A percentile compares a stretch with the other conserved stretches of the same genome.
Conservation (phyloP, 1,140 invertebrate species). For the Rhizoglyphus robini region DNA sequence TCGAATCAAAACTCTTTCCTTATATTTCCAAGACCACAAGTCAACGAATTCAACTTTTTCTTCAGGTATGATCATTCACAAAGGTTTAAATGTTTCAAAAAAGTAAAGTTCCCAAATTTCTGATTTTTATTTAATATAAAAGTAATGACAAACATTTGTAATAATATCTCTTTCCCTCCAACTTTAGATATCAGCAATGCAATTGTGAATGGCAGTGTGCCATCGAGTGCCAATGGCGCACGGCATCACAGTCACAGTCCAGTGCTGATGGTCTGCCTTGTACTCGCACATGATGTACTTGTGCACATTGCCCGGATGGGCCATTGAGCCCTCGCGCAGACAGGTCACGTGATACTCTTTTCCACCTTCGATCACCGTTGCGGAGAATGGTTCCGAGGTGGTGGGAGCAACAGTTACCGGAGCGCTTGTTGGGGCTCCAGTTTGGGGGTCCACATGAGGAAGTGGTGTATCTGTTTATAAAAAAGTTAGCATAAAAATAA, state of each 20-base stretch:
- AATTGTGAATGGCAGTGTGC: not conserved
- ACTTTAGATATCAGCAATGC: not conserved
- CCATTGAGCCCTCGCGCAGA: not conserved
- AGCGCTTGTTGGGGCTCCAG: not conserved
- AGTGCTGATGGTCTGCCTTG: not conserved
- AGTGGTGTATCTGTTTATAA: not conserved
- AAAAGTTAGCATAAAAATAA: not conserved
- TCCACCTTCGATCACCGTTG: not conserved
- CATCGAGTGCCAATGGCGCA: not conserved
- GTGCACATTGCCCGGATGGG: constrained; percentile 5
- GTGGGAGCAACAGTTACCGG: not conserved
- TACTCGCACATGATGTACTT: not conserved
- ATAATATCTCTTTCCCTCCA: too few species aligned
- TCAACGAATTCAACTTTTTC: too few species aligned
- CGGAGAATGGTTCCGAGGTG: not conserved
- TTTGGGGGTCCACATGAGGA: not conserved
- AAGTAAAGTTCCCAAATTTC: too few species aligned
- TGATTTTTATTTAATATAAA: too few species aligned
- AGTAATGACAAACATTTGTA: too few species aligned
- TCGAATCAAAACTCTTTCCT: too few species aligned
- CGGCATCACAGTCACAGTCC: not conserved
- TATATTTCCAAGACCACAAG: too few species aligned
- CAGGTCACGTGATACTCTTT: not conserved
- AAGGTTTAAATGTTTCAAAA: too few species aligned
- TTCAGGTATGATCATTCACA: too few species aligned